Conservation (phyloP, 2,113 vertebrate genomes). For the Corythornis madagascariensis region DNA sequence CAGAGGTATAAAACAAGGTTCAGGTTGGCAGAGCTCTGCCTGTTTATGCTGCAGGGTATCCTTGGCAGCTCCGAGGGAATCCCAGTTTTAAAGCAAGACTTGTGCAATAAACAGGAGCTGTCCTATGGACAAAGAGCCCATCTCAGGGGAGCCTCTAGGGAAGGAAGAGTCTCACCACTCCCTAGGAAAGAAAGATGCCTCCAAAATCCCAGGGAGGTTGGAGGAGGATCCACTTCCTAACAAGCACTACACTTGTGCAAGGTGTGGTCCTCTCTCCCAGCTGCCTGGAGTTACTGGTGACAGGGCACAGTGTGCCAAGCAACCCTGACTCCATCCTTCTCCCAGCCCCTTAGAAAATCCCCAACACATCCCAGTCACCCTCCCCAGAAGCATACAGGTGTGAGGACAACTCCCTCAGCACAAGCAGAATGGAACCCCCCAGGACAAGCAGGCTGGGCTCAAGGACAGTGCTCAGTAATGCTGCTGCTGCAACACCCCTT, state of each 20-base stretch:
- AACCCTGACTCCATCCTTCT: not conserved
- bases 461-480: not conserved
- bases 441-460: too few species aligned
- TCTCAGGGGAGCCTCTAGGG: not conserved
- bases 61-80: not conserved
- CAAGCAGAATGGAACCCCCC: accelerated
- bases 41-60: not conserved
- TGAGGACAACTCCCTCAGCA: not conserved
- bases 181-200: not conserved
- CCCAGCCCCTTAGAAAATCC: not conserved
- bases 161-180: not conserved
- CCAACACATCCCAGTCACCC: too few species aligned
- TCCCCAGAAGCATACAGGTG: too few species aligned
- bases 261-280: too few species aligned
- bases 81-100: not conserved
- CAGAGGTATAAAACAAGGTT: not conserved
- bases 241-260: not conserved
- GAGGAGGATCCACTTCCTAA: not conserved
- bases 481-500: not conserved
- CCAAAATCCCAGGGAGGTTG: not conserved
- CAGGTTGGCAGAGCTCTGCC: not conserved
- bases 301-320: accelerated
- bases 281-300: not conserved
- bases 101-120: not conserved
- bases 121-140: accelerated